Evolutionary conservation across 1,140 invertebrate genomes (phyloP).

Genomic region (Penaeus indicus): DNA sequence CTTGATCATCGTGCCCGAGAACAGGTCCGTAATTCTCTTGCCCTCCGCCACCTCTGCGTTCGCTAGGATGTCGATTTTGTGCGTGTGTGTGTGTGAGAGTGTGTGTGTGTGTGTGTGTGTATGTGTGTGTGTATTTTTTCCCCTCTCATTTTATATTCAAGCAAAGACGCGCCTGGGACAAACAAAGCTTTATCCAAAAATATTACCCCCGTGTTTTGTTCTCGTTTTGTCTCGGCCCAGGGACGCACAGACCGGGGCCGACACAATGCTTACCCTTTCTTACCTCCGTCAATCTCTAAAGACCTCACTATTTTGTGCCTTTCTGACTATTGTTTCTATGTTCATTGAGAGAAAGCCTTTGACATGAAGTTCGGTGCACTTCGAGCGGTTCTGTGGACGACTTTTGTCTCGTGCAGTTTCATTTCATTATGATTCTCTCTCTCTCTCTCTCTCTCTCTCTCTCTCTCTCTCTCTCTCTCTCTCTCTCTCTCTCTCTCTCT

Average conservation of each 20-base stretch:
- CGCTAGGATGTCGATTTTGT: constrained; percentile 30
- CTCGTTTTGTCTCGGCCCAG: constrained; percentile 45
- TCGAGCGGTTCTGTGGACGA: constrained; percentile 39
- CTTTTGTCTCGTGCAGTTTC: constrained; percentile 21
- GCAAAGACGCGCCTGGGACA: constrained; percentile 59
- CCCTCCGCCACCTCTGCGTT: constrained; percentile 19
- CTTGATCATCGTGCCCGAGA: not conserved
- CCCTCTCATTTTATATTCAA: constrained; percentile 38
- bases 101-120: too few relatives aligned
- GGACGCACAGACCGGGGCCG: constrained; percentile 45
- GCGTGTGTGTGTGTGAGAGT: too few relatives aligned
- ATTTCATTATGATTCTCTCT: not conserved
- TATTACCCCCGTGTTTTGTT: constrained; percentile 60
- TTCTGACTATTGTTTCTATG: constrained; percentile 59
- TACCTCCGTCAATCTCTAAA: constrained; percentile 62
- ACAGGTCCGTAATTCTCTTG: not conserved
- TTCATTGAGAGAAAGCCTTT: constrained; percentile 57
- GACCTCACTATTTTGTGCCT: constrained; percentile 63
- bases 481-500: too few relatives aligned
- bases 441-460: not conserved
- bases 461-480: too few relatives aligned
- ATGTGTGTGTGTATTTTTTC: constrained; percentile 1
- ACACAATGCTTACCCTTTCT: constrained; percentile 63
- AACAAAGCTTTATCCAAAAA: constrained; percentile 62
- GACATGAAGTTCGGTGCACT: constrained; percentile 33